Evolutionary conservation across 2,888 invertebrate genomes (phyloP).

Genomic region (Mythimna ferrago): DNA sequence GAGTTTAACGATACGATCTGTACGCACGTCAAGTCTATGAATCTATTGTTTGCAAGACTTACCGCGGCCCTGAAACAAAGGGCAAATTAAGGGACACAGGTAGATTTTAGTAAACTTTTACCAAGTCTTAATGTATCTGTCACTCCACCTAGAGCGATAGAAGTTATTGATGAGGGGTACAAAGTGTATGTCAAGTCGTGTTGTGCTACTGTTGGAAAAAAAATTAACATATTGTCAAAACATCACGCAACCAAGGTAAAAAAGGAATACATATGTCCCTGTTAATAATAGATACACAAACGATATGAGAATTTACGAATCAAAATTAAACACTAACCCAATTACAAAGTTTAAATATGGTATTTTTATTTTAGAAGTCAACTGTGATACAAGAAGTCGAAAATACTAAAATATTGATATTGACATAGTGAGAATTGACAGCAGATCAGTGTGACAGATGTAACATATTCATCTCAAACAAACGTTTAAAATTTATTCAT

Average conservation of each 20-base stretch:
- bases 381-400: not conserved
- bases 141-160: too few relatives aligned
- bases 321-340: not conserved
- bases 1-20: conserved; percentile 25
- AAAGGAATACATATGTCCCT: too few relatives aligned
- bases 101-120: too few relatives aligned
- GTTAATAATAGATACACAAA: not conserved
- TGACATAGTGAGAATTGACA: conserved; percentile 32
- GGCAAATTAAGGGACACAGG: not conserved
- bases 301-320: not conserved
- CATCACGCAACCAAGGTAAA: too few relatives aligned
- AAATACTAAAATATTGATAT: conserved; percentile 19
- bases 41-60: not conserved
- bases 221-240: too few relatives aligned
- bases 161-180: too few relatives aligned
- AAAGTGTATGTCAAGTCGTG: too few relatives aligned
- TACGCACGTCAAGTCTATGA: conserved; percentile 1
- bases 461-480: conserved; percentile 31
- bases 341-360: not conserved
- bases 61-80: not conserved
- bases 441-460: conserved; percentile 33
- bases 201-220: too few relatives aligned
- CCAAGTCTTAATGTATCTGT: too few relatives aligned
- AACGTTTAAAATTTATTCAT: conserved; percentile 12
- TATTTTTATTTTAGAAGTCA: conserved; percentile 8